Conservation (phyloP, 2,113 vertebrate genomes). For the Ceyx melanurus region DNA sequence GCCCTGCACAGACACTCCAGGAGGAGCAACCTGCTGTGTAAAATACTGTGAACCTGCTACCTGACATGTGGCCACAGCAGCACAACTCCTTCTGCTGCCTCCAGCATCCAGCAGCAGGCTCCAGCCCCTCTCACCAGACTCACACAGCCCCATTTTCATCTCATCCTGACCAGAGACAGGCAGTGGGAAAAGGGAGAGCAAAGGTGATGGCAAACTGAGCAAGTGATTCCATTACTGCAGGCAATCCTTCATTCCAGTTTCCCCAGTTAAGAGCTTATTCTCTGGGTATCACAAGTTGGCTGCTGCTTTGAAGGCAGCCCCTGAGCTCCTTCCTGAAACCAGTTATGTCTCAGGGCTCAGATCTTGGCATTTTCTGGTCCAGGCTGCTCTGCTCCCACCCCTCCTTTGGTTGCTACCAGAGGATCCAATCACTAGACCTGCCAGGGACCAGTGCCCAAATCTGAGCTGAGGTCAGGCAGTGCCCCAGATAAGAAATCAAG, state of each 20-base stretch:
- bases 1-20: too few species aligned
- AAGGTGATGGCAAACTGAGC: neutral
- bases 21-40: neutral
- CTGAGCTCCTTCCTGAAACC: neutral
- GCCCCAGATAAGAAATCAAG: neutral
- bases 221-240: neutral
- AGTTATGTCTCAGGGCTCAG: neutral
- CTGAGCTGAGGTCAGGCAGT: neutral
- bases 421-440: neutral
- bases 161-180: neutral
- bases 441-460: accelerated
- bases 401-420: neutral
- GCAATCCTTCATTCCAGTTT: neutral
- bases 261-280: neutral
- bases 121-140: accelerated
- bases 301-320: neutral
- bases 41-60: neutral
- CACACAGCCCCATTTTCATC: neutral
- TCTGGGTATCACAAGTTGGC: neutral
- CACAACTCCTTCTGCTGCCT: neutral
- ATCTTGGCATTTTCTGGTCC: neutral
- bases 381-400: neutral
- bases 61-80: neutral
- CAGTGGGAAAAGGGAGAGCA: neutral
- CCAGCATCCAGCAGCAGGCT: neutral